Percentiles rank a stretch among this genome's conserved stretches.
These are phyloP conservation scores for Scelioninae gen. 1 DNA, from an alignment of 2,888 invertebrate genomes.

Conservation along the genomic window DNA sequence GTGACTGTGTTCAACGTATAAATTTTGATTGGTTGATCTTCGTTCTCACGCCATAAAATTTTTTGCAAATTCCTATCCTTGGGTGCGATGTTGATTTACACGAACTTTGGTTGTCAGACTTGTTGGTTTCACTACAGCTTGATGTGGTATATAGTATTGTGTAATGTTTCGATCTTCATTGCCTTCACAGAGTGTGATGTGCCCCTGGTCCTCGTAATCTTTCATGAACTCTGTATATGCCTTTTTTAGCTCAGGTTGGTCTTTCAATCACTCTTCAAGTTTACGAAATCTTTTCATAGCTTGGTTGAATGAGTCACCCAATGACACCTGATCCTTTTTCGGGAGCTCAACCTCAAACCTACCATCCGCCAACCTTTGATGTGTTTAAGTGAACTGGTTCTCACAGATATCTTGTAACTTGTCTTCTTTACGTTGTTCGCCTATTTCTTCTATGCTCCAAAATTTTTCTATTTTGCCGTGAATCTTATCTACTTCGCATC, in stretches of 20 bases:
- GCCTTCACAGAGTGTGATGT: neutral
- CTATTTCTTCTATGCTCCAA: constrained; percentile 4
- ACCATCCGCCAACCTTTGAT: neutral
- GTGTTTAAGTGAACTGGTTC: neutral
- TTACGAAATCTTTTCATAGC: neutral
- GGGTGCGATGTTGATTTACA: neutral
- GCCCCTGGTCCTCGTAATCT: neutral
- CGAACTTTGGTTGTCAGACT: constrained; percentile 10
- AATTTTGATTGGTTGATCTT: neutral
- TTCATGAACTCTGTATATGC: neutral
- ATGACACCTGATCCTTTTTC: neutral
- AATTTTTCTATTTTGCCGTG: neutral
- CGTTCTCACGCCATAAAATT: neutral
- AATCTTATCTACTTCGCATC: neutral
- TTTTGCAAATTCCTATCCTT: neutral
- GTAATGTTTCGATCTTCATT: neutral
- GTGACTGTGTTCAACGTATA: constrained; percentile 3
- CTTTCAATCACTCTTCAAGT: neutral
- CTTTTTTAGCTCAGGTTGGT: neutral
- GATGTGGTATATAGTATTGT: neutral
- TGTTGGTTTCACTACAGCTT: neutral
- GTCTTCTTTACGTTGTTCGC: neutral
- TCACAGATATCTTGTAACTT: neutral
- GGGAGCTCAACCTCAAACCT: constrained; percentile 2
- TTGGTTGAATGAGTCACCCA: neutral